Evolutionary conservation across 2,888 invertebrate species (phyloP).

Genomic region (Tipula confusa): DNA sequence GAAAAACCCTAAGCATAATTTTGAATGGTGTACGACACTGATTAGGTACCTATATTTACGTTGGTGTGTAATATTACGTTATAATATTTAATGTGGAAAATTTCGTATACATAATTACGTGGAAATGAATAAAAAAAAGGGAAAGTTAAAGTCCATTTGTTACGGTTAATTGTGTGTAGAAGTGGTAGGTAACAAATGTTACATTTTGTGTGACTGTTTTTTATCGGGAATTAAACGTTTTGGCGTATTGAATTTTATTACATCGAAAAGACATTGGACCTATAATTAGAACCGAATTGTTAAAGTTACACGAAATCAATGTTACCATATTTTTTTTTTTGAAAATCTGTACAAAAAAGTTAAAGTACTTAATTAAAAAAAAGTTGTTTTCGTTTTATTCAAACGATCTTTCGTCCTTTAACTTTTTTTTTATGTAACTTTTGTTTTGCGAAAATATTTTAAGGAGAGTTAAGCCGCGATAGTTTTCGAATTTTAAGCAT

Average conservation of each 20-base stretch:
- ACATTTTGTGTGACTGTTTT: neutral
- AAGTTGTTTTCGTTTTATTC: no score
- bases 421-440: no score
- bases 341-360: no score
- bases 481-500: no score
- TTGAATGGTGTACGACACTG: neutral
- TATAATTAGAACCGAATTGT: neutral
- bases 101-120: neutral
- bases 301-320: no score
- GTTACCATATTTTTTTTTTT: no score
- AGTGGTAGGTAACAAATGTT: neutral
- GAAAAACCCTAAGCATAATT: neutral
- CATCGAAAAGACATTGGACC: neutral
- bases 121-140: neutral
- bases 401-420: no score
- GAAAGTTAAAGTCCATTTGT: neutral
- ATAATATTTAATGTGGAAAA: neutral
- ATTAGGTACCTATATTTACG: neutral
- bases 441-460: no score
- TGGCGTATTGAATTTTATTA: neutral
- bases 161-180: neutral
- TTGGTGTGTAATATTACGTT: neutral
- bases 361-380: no score
- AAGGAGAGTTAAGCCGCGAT: no score
- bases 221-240: neutral